Conservation (phyloP, 2,888 invertebrate genomes). For the Zele albiditarsus region DNA sequence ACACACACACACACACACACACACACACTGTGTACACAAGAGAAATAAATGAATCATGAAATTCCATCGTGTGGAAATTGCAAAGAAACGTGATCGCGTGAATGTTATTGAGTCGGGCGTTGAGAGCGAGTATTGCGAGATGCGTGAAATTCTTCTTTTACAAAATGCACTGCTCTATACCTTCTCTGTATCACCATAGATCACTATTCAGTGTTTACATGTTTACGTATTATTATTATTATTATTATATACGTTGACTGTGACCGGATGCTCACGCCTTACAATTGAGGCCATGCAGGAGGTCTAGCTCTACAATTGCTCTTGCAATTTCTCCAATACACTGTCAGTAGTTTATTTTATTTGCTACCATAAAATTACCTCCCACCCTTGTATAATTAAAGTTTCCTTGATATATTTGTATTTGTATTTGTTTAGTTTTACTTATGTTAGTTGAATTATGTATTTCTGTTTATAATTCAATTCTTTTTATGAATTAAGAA, state of each 20-base stretch:
- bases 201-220: not conserved
- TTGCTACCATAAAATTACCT: too few relatives aligned
- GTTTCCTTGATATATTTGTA: too few relatives aligned
- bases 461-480: too few relatives aligned
- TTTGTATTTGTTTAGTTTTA: too few relatives aligned
- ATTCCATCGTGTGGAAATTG: not conserved
- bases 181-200: not conserved
- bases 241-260: not conserved
- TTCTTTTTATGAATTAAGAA: too few relatives aligned
- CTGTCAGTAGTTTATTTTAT: not conserved
- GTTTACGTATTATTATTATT: not conserved
- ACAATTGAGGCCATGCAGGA: slow-evolving; percentile 26
- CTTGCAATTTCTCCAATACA: slow-evolving; percentile 14
- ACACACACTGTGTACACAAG: not conserved
- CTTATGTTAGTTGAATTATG: too few relatives aligned
- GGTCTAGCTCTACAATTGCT: slow-evolving; percentile 1
- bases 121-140: slow-evolving; percentile 14
- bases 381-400: too few relatives aligned
- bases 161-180: not conserved
- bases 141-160: slow-evolving; percentile 16
- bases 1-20: too few relatives aligned
- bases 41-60: not conserved
- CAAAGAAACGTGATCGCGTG: not conserved
- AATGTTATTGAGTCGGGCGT: not conserved
- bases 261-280: slow-evolving; percentile 24